Evolutionary conservation across 2,113 vertebrate genomes (phyloP), one percentile per base, ranked within the genome.

Genomic region (Sitta europaea): DNA sequence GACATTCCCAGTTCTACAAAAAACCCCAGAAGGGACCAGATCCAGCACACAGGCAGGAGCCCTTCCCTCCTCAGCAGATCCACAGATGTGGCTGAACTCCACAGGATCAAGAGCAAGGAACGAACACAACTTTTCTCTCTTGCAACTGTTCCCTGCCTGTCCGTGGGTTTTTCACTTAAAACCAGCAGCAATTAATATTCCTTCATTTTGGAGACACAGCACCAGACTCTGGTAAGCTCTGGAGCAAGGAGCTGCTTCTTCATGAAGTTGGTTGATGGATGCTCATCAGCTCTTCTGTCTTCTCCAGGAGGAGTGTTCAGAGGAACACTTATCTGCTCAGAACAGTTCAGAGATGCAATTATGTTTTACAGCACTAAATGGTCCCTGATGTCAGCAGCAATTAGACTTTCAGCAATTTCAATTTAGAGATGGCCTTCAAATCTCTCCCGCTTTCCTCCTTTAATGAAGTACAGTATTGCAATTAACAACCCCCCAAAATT

Each of bases 331-430:
- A 97, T 96, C 95, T 88, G 71, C 82, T 95, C 84, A 58, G 81
- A 90, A 67, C 90, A 96, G 95, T 95, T 95, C 94, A 90, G 85
- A 94, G 96, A 95, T 65, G 86, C 89, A 96, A 97, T 96, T 96
- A 96, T 90, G 94, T 92, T 97, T 96, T 94, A 94, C 82, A 89
- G 93, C 83, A 96, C 90, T 93, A 97, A 97, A 95, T 75, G 85
- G 95, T 97, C 96, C 97, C 95, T 93, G 90, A 96, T 97, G 96
- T 94, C 94, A 95, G 80, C 79, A 89, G 96, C 96, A 97, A 97
- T 96, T 96, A 96, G 94, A 88, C 96, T 94, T 97, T 68, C 79
- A 55, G 92, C 82, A 88, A 61, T 96, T 96, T 96, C 97, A 94
- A 79, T 96, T 97, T 92, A 55, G 92, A 94, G 94, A 93, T 96